Conservation (phyloP, 2,113 vertebrate species). For the Thomomys bottae region DNA sequence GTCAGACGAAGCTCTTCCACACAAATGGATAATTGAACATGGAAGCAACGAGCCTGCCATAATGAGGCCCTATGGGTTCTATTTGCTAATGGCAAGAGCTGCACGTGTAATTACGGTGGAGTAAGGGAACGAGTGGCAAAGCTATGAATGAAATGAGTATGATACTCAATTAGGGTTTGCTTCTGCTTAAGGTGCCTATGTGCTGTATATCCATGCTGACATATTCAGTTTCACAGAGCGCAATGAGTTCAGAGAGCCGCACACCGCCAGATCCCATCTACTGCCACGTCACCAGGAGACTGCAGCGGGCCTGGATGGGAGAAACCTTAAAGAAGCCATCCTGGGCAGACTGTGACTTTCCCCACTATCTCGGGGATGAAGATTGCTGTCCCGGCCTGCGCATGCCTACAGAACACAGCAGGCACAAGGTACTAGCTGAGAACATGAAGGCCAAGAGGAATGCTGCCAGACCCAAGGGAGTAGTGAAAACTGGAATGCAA, state of each 20-base stretch:
- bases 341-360: neutral
- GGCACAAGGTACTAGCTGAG: constrained; percentile 27
- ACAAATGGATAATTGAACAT: constrained; percentile 25
- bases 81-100: constrained; percentile 37
- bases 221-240: neutral
- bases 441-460: constrained; percentile 51
- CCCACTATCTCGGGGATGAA: constrained; percentile 33
- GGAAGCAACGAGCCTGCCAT: neutral
- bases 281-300: neutral
- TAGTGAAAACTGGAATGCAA: constrained; percentile 27
- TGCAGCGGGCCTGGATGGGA: neutral
- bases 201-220: neutral
- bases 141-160: constrained; percentile 29
- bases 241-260: neutral
- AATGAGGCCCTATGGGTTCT: constrained; percentile 24
- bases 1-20: neutral
- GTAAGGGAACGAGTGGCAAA: constrained; percentile 36
- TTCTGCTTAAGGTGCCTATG: neutral
- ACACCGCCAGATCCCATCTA: neutral
- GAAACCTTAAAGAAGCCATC: neutral
- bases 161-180: constrained; percentile 13
- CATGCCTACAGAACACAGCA: constrained; percentile 21
- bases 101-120: constrained; percentile 34
- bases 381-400: neutral
- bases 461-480: neutral